These are phyloP conservation scores for Oostethus manadensis DNA, from an alignment of 2,113 vertebrate genomes.

Conservation along the genomic window DNA sequence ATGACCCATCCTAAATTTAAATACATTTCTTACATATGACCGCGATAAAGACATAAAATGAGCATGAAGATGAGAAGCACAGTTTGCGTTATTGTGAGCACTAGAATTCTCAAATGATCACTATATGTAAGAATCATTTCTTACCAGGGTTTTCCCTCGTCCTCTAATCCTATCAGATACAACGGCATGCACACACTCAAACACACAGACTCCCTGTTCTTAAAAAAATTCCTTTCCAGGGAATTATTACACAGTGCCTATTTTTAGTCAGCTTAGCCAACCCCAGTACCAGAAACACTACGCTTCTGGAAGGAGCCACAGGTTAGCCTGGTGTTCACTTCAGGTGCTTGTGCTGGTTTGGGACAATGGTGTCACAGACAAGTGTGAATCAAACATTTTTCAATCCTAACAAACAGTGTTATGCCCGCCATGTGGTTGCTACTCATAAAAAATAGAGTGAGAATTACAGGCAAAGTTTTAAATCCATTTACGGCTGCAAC, in stretches of 20 bases:
- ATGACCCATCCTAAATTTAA: no score
- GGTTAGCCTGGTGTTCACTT: conserved; percentile 18
- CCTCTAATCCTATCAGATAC: conserved; percentile 1
- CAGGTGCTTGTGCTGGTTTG: no score
- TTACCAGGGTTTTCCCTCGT: background rate
- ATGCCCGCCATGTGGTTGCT: no score
- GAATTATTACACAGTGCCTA: conserved; percentile 54
- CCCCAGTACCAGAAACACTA: conserved; percentile 57
- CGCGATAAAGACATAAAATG: background rate
- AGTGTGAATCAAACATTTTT: no score
- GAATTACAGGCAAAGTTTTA: no score
- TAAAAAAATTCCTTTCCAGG: conserved; percentile 45
- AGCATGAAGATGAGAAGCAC: background rate
- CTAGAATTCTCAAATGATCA: background rate
- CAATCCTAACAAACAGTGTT: no score
- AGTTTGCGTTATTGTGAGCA: background rate
- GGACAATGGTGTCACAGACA: no score
- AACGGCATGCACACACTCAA: conserved; percentile 2
- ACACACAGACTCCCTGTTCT: conserved; percentile 20
- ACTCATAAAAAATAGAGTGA: no score
- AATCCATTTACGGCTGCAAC: no score
- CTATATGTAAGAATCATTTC: background rate
- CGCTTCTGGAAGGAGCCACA: conserved; percentile 38
- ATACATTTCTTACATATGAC: background rate
- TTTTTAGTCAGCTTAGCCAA: conserved; percentile 51